Percentiles rank a stretch among this genome's conserved stretches.
These are phyloP conservation scores for Camelus dromedarius DNA, from an alignment of 2,113 vertebrate genomes.

Conservation along the genomic window DNA sequence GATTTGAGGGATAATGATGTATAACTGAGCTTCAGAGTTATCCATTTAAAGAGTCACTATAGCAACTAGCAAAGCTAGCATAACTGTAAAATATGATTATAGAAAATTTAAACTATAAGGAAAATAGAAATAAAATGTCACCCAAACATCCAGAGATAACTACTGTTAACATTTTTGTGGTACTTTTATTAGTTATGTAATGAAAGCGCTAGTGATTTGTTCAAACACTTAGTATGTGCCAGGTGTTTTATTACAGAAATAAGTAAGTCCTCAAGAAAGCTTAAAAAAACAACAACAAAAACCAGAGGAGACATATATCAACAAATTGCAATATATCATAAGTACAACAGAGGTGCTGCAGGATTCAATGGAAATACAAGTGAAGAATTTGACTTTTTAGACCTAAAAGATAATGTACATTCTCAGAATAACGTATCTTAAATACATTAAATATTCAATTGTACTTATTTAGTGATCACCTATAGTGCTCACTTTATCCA, in stretches of 20 bases:
- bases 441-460: conserved; percentile 39
- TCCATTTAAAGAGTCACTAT: not conserved
- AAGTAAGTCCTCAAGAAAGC: not conserved
- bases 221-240: not conserved
- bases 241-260: conserved; percentile 35
- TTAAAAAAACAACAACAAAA: conserved; percentile 8
- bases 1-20: not conserved
- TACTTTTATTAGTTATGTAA: not conserved
- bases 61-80: not conserved
- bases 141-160: not conserved
- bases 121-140: conserved; percentile 26
- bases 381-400: conserved; percentile 39
- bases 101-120: conserved; percentile 2
- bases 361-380: not conserved
- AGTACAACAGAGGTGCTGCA: not conserved
- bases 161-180: not conserved
- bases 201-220: not conserved
- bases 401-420: conserved; percentile 25
- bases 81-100: not conserved
- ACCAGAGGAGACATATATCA: not conserved
- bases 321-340: not conserved
- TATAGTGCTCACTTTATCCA: not conserved
- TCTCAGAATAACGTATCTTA: conserved; percentile 40
- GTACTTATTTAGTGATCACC: not conserved
- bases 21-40: not conserved